These are phyloP conservation scores for Catajapyx aquilonaris DNA, from an alignment of 1,140 invertebrate genomes.

Conservation along the genomic window DNA sequence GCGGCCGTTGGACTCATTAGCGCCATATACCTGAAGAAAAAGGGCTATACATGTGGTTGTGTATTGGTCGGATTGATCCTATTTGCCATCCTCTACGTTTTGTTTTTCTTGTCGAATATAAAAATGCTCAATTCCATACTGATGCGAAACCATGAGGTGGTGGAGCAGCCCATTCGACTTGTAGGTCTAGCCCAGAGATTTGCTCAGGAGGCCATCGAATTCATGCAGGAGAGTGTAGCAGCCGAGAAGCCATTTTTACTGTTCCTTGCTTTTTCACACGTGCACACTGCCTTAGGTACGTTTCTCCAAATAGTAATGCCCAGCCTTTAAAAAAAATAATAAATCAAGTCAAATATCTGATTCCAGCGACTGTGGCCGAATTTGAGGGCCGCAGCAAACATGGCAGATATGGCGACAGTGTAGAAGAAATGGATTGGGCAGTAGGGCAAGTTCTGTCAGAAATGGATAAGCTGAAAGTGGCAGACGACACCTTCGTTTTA, in stretches of 20 bases:
- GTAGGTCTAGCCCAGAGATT: conserved; percentile 12
- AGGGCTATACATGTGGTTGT: too few relatives aligned
- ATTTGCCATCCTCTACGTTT: too few relatives aligned
- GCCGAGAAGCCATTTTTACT: conserved; percentile 5
- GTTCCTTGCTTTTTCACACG: conserved; percentile 14
- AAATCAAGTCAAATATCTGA: too few relatives aligned
- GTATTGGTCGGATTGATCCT: too few relatives aligned
- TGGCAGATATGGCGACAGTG: conserved; percentile 16
- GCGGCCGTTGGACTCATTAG: too few relatives aligned
- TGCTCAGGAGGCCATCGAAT: conserved; percentile 10
- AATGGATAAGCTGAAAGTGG: conserved; percentile 8
- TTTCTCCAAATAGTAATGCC: too few relatives aligned
- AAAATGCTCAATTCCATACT: conserved; percentile 17
- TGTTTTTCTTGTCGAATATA: too few relatives aligned
- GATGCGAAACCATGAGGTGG: conserved; percentile 13
- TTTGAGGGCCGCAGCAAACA: conserved; percentile 12
- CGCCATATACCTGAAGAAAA: too few relatives aligned
- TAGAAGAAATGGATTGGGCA: conserved; percentile 15
- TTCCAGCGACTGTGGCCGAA: conserved; percentile 1
- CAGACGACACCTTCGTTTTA: conserved; percentile 14
- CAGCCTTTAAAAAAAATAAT: too few relatives aligned
- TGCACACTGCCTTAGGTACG: conserved; percentile 14
- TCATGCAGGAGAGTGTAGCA: conserved; percentile 6
- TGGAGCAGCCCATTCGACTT: conserved; percentile 15
- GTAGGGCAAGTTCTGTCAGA: conserved; percentile 12